Base-by-base conservation (phyloP, 2,888 invertebrate species). In the Lymantria monacha region DNA sequence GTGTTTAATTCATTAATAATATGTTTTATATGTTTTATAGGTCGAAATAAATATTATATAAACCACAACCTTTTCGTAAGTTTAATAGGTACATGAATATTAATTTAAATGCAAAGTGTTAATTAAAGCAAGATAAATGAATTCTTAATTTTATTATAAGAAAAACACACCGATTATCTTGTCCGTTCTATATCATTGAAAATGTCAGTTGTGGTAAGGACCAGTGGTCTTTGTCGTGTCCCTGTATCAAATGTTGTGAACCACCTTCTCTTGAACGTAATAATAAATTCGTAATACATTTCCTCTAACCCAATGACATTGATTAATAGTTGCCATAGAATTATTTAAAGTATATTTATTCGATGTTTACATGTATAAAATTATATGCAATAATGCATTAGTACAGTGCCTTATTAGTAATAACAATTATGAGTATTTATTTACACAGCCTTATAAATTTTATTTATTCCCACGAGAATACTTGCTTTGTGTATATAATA, bases 191-290 rank as follows among this genome's bases (percentile, higher is more conserved):
- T 48, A 44, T 48, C 42, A 44, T 50, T 51, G 45, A 41, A 48
- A 66, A 63, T 66, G 44, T 48, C 54, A 51, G 15, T 11, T n/a
- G 15, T 50, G 37, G 22, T 51, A 44, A 3, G n/a, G 22, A 44
- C 55, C 40, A 51, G 49, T 51, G 45, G 48, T 49, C 37, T 55
- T 53, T 52, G 42, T 14, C 47, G 41, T 48, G 48, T 47, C 49
- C 48, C 36, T 52, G 49, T 46, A 36, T 37, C 46, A 52, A 48
- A 48, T 44, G 52, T 61, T 44, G 66, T 60, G 2, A 22, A 3
- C 58, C 48, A 59, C 66, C 63, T 68, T 63, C 51, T 46, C 55
- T 46, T 43, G 46, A 59, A 57, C 51, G 44, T 14, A 22, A 14
- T 54, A 51, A 55, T 53, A 46, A 50, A 33, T 50, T 46, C 8